These are phyloP conservation scores for Heliconius aoede DNA, from an alignment of 2,888 invertebrate genomes.

Conservation along the genomic window DNA sequence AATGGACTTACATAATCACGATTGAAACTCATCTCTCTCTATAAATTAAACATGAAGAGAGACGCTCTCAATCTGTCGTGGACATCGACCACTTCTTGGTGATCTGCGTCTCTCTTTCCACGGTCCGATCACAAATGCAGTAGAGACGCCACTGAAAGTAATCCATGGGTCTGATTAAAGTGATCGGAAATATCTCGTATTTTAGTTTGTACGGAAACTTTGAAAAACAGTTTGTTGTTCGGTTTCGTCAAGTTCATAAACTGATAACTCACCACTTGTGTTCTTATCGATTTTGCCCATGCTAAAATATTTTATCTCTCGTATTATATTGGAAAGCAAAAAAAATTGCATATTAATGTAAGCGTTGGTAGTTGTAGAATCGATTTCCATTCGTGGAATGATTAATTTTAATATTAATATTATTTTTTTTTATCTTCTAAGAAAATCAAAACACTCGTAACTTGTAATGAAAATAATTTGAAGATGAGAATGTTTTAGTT, in stretches of 20 bases:
- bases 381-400: too few relatives aligned
- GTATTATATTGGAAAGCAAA: not conserved
- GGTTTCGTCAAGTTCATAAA: conserved; percentile 16
- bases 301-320: not conserved
- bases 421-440: too few relatives aligned
- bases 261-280: conserved; percentile 19
- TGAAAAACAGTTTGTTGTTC: conserved; percentile 25
- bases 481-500: too few relatives aligned
- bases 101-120: not conserved
- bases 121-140: not conserved
- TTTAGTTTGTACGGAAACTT: conserved; percentile 21
- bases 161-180: conserved; percentile 17
- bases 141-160: not conserved
- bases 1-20: conserved; percentile 4
- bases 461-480: too few relatives aligned
- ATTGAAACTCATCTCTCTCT: conserved; percentile 10
- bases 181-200: conserved; percentile 23
- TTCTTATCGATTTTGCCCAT: not conserved
- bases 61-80: conserved; percentile 24
- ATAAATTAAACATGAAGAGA: conserved; percentile 27
- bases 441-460: too few relatives aligned
- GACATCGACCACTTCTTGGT: conserved; percentile 2
- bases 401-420: not conserved
- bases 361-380: not conserved
- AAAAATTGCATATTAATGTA: not conserved